phyloP scores from a whole-genome alignment of 2,797 vertebrate species.

The Hypotaenidia okinawae region DNA sequence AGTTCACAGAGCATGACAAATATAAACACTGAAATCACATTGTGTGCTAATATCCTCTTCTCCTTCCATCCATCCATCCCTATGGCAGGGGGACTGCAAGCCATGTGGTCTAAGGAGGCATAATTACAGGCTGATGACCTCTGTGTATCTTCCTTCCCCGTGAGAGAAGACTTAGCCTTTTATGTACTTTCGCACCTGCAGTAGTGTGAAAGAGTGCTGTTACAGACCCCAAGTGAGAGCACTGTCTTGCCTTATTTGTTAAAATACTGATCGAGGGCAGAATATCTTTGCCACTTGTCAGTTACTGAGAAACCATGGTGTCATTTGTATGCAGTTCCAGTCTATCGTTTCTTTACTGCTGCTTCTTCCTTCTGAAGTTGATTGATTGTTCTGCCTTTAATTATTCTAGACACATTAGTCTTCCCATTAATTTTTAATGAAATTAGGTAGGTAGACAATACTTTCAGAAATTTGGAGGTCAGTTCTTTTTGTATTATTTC shows the following conservation, averaged over 20 bases:
- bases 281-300: not conserved
- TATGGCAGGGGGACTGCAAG: fast-evolving
- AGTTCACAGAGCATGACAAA: not conserved
- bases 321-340: not conserved
- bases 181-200: not conserved
- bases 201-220: not conserved
- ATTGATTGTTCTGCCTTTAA: not conserved
- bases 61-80: not conserved
- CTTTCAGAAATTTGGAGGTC: not conserved
- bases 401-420: not conserved
- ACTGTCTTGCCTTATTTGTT: not conserved
- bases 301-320: not conserved
- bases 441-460: not conserved
- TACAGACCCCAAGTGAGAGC: not conserved
- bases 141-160: not conserved
- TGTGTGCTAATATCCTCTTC: not conserved
- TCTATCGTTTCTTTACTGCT: not conserved
- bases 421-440: not conserved
- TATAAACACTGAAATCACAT: fast-evolving
- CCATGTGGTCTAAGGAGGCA: not conserved
- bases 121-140: not conserved
- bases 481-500: not conserved
- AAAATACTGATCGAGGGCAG: not conserved
- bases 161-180: not conserved
- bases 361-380: not conserved